Base-by-base conservation (phyloP, 64 coral and sea anemone species). In the Hydrozoanthus tunicans region DNA sequence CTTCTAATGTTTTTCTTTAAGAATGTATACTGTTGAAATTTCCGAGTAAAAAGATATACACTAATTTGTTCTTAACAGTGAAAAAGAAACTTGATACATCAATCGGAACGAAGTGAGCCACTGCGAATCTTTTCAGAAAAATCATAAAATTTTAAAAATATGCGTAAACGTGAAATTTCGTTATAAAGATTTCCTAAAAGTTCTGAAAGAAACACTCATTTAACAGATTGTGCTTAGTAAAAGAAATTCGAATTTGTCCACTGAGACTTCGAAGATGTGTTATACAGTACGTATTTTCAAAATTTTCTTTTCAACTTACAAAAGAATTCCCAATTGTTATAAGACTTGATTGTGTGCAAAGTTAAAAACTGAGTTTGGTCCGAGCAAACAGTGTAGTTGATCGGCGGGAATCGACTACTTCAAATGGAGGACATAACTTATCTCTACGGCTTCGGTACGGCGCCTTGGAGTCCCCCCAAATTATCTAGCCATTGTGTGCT, bases 81-180 rank as follows among this genome's bases (percentile, higher is more conserved):
- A 25, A 59, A 43, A 88, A 88, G 84, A 88, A 88, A 88, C 68
- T 74, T 73, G 84, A 88, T 73, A 88, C 84, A 73, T 73, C 69
- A 60, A 74, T 88, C 55, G 68, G 20, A 88, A 88, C 55, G 74
- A 60, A 72, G 68, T 73, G 32, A 73, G 67, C 58, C 20, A n/a
- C 5, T 12, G 15, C 43, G 10, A 75, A 3, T 58, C 24, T 74
- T 73, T 73, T 58, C 56, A 58, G 69, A 74, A 70, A 51, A 51
- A 10, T 75, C 68, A 27, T 3, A 23, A 56, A 53, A 73, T 60
- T 59, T 73, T 88, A 52, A 59, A 59, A 59, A 59, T 53, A 43
- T 43, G 7, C 12, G 6, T 10, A 75, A 51, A 70, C 6, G 24
- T 27, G 6, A 25, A 25, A 20, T 6, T 52, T 51, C 52, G 51